A percentile compares a stretch with the other conserved stretches of the same genome.
These are phyloP conservation scores for Nyctalus aviator DNA, from an alignment of 2,797 vertebrate genomes.

Conservation along the genomic window DNA sequence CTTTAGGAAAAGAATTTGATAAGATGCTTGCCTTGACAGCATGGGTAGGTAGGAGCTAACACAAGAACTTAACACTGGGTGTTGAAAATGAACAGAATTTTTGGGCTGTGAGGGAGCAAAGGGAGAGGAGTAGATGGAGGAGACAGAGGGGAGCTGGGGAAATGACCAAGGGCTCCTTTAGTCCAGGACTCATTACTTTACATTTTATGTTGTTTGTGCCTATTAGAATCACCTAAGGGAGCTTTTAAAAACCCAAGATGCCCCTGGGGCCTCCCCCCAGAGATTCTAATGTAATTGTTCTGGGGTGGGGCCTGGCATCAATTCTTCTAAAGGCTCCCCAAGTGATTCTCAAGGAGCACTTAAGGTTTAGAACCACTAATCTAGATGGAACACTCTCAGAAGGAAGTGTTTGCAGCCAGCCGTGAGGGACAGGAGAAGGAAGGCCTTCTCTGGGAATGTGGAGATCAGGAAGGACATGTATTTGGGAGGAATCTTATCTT, in stretches of 20 bases:
- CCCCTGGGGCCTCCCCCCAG: neutral
- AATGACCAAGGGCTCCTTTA: conserved; percentile 13
- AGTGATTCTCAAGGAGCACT: conserved; percentile 47
- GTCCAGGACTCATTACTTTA: neutral
- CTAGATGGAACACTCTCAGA: neutral
- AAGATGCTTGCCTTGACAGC: conserved; percentile 62
- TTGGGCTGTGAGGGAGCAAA: neutral
- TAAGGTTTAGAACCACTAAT: neutral
- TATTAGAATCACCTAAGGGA: conserved; percentile 17
- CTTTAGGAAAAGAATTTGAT: conserved; percentile 53
- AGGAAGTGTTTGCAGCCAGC: neutral
- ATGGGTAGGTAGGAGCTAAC: conserved; percentile 45
- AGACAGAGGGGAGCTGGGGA: neutral
- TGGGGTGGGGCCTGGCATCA: neutral
- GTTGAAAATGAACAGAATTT: neutral
- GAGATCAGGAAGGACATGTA: neutral
- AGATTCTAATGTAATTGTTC: conserved; percentile 32
- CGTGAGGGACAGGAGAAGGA: neutral
- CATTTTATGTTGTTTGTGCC: conserved; percentile 7
- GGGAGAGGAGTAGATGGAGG: neutral
- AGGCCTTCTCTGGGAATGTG: neutral
- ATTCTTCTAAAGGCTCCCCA: conserved; percentile 14
- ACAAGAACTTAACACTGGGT: neutral
- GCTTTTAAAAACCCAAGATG: conserved; percentile 1
- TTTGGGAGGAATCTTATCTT: conserved; percentile 42